These are phyloP conservation scores for Ptychoptera albimana DNA, from an alignment of 2,888 invertebrate genomes.

Conservation along the genomic window DNA sequence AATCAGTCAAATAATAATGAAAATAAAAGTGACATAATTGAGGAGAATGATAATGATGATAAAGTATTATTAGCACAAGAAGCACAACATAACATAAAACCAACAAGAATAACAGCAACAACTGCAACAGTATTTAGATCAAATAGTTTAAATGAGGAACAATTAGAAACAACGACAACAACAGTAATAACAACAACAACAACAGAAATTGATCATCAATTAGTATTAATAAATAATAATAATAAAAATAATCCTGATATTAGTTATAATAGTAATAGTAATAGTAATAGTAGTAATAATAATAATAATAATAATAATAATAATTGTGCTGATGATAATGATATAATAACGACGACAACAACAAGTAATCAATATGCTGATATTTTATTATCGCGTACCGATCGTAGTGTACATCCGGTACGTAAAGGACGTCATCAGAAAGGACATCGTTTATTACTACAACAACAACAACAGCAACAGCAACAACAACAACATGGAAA, in stretches of 20 bases:
- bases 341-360: conserved; percentile 7
- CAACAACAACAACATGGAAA: conserved; percentile 3
- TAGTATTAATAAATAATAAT: not conserved
- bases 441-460: not conserved
- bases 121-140: not conserved
- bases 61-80: conserved; percentile 8
- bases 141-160: not conserved
- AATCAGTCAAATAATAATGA: conserved; percentile 7
- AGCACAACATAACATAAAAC: conserved; percentile 14
- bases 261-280: conserved; percentile 15
- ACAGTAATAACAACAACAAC: conserved; percentile 9
- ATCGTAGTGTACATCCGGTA: conserved; percentile 23
- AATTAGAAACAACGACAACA: conserved; percentile 5
- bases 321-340: conserved; percentile 12
- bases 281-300: conserved; percentile 11
- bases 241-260: not conserved
- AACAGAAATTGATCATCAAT: conserved; percentile 6
- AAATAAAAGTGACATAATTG: not conserved
- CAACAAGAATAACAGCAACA: conserved; percentile 15
- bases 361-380: conserved; percentile 2
- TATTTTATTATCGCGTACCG: conserved; percentile 23
- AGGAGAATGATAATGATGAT: not conserved
- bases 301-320: conserved; percentile 18
- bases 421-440: not conserved
- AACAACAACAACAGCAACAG: conserved; percentile 9